These are phyloP conservation scores for Xiphophorus birchmanni DNA, from an alignment of 2,797 vertebrate species.

Conservation along the genomic window DNA sequence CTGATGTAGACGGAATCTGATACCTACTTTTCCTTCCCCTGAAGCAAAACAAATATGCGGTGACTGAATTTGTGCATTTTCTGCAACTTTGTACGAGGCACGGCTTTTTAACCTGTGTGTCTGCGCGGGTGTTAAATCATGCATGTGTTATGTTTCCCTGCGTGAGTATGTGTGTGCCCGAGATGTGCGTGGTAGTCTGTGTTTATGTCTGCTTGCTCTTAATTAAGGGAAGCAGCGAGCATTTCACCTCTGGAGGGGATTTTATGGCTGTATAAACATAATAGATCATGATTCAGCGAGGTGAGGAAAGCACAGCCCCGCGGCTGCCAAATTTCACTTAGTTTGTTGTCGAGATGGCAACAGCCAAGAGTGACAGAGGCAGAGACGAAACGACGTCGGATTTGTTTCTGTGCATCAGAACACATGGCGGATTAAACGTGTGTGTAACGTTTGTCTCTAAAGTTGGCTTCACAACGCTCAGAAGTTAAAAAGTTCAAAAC, in stretches of 20 bases:
- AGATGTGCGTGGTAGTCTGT: conserved; percentile 37
- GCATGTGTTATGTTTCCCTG: conserved; percentile 2
- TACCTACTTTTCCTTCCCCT: conserved; percentile 17
- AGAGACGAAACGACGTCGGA: conserved; percentile 40
- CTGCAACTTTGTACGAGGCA: conserved; percentile 2
- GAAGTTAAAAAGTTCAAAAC: conserved; percentile 7
- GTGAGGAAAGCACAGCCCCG: conserved; percentile 52
- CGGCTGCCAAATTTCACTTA: conserved; percentile 65
- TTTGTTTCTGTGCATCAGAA: conserved; percentile 48
- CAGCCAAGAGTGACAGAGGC: conserved; percentile 46
- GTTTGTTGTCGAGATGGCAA: conserved; percentile 53
- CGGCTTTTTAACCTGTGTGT: conserved; percentile 12
- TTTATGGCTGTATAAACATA: conserved; percentile 73
- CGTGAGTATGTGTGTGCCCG: conserved; percentile 19
- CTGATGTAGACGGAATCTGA: conserved; percentile 28
- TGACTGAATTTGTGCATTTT: conserved; percentile 11
- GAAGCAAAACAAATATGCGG: conserved; percentile 10
- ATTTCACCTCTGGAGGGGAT: conserved; percentile 67
- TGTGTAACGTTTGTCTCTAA: conserved; percentile 13
- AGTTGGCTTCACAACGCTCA: neutral
- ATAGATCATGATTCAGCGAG: conserved; percentile 74
- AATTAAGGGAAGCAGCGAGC: conserved; percentile 71
- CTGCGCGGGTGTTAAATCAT: conserved; percentile 9
- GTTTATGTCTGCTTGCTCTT: conserved; percentile 63
- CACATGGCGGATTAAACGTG: conserved; percentile 15